phyloP scores from a whole-genome alignment of 2,888 invertebrate genomes.

The Pyrrhia umbra region DNA sequence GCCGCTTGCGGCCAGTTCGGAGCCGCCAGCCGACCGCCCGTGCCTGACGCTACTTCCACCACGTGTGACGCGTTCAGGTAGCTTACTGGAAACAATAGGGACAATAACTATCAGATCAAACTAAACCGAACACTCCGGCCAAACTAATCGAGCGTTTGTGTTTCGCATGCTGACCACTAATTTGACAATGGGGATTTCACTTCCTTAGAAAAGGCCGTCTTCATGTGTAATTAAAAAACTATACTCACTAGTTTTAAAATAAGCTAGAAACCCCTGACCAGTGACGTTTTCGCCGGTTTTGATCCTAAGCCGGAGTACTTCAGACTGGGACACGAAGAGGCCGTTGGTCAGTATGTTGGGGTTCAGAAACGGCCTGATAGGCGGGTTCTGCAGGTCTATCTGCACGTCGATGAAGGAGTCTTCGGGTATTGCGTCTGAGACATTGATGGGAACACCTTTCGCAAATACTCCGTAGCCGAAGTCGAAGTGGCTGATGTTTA shows the following conservation, averaged over 20 bases:
- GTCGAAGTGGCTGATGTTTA: conserved; percentile 92
- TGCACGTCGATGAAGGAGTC: conserved; percentile 90
- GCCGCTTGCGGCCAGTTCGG: conserved; percentile 82
- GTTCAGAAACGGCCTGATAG: conserved; percentile 90
- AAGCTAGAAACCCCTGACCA: conserved; percentile 92
- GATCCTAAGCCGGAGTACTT: conserved; percentile 91
- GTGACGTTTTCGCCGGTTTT: conserved; percentile 91
- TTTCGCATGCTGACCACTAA: too few relatives aligned
- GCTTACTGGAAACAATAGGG: conserved; percentile 72
- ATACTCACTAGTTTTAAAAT: conserved; percentile 91
- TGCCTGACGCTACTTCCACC: conserved; percentile 71
- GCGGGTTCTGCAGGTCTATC: conserved; percentile 87
- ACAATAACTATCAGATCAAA: background rate
- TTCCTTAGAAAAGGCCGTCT: too few relatives aligned
- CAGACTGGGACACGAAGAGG: conserved; percentile 91
- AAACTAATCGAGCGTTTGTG: too few relatives aligned
- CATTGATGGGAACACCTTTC: conserved; percentile 81
- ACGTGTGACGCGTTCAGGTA: conserved; percentile 80
- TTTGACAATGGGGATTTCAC: too few relatives aligned
- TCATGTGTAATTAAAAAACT: background rate
- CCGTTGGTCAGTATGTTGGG: conserved; percentile 91
- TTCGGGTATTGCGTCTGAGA: conserved; percentile 73
- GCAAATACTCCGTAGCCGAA: conserved; percentile 85
- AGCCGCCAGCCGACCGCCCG: conserved; percentile 76
- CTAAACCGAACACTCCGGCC: too few relatives aligned